Evolutionary conservation across 2,888 invertebrate species (phyloP).

Genomic region (Lasioglossum zephyrum): DNA sequence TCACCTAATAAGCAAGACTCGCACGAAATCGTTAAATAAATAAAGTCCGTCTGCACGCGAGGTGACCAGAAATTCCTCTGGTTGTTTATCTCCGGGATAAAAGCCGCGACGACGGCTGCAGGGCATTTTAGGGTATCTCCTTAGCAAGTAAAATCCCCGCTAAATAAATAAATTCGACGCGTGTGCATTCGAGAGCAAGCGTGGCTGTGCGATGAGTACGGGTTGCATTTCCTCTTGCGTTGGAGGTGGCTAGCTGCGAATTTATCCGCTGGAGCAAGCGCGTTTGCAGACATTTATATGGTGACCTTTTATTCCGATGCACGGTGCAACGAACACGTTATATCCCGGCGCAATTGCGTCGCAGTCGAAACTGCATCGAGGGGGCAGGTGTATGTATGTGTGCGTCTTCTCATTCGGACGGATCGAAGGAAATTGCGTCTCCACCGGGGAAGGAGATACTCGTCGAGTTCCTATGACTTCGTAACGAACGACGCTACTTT

Average conservation of each 20-base stretch:
- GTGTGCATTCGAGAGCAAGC: background rate
- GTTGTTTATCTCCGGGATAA: background rate
- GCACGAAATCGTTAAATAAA: background rate
- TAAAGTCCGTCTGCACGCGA: background rate
- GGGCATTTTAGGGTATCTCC: background rate
- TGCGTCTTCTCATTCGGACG: background rate
- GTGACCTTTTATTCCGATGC: background rate
- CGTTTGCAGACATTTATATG: slow-evolving; percentile 10
- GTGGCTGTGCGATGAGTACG: background rate
- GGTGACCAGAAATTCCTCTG: background rate
- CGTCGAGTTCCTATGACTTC: slow-evolving; percentile 28
- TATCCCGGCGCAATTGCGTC: background rate
- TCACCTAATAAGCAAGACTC: background rate
- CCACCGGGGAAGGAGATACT: slow-evolving; percentile 6
- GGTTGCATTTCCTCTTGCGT: background rate
- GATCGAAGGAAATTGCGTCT: slow-evolving; percentile 43
- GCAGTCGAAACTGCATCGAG: background rate
- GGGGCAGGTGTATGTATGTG: background rate
- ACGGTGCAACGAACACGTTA: background rate
- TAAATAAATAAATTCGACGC: background rate
- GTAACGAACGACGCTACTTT: slow-evolving; percentile 8
- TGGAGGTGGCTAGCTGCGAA: background rate
- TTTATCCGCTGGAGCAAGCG: background rate
- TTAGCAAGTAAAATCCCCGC: background rate
- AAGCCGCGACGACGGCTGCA: background rate